Base-by-base conservation (phyloP, 1,140 invertebrate genomes). In the Drosophila pachea region DNA sequence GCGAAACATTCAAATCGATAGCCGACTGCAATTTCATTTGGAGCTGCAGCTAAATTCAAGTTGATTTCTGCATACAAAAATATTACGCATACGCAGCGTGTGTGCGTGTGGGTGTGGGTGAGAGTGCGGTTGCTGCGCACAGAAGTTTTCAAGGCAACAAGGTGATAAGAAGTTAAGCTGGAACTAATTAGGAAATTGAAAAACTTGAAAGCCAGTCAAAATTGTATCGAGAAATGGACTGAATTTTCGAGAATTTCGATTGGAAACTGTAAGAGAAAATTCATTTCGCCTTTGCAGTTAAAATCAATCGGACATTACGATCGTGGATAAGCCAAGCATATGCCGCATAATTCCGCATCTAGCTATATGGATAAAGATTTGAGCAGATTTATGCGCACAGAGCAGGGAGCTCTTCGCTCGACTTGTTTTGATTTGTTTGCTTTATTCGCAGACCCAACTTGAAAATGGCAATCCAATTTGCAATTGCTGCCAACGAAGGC, bases 61-160 rank as follows among this genome's bases (percentile, higher is more conserved):
- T 43, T 43, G 8, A 61, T 33, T 31, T 56, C 35, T 14, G 8
- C 11, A 22, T 3, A 22, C 40, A 43, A 9, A 2, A 55, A 52
- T 16, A 56, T 54, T 14, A 67, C 64, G 68, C 58, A 67, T 67
- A 68, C 49, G 55, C 56, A 49, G n/a, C 35, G 66, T 45, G 29
- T 43, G 47, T 22, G 47, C 9, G 35, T 38, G 12, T 52, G 7
- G 0, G 14, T 8, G 3, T 8, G 12, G n/a, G n/a, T n/a, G n/a
- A n/a, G n/a, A n/a, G n/a, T n/a, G n/a, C n/a, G n/a, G n/a, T n/a
- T n/a, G n/a, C n/a, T n/a, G n/a, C n/a, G n/a, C n/a, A n/a, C n/a
- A n/a, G n/a, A 42, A 42, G n/a, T 5, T 42, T 42, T 42, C 40
- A 12, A 16, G 45, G 6, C 43, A 47, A 29, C 9, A 5, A 42